A percentile compares a stretch with the other conserved stretches of the same genome.
phyloP scores from a whole-genome alignment of 2,888 invertebrate genomes.

The Rhopalosiphum nymphaeae region DNA sequence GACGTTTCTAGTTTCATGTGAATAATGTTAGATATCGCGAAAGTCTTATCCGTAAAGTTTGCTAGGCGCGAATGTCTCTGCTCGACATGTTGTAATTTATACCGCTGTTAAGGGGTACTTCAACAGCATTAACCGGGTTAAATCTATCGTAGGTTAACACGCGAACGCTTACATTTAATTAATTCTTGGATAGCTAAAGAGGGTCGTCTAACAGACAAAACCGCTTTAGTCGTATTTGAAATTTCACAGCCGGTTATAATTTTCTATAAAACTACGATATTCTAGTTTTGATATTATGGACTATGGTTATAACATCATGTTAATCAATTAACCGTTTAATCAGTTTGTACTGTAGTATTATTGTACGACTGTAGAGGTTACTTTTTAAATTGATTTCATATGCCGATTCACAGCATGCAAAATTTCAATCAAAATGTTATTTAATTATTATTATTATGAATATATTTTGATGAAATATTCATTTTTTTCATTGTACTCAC shows the following conservation, averaged over 20 bases:
- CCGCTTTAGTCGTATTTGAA: neutral
- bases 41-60: neutral
- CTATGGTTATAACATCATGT: neutral
- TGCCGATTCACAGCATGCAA: neutral
- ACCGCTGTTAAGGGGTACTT: slow-evolving; percentile 28
- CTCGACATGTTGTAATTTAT: slow-evolving; percentile 42
- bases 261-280: neutral
- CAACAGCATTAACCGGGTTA: slow-evolving; percentile 31
- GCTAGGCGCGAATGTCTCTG: neutral
- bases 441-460: neutral
- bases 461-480: neutral
- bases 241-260: neutral
- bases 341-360: neutral
- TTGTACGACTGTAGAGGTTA: neutral
- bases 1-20: neutral
- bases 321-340: neutral
- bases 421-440: neutral
- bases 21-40: neutral
- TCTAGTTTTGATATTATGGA: neutral
- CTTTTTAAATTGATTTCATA: neutral
- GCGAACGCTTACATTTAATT: neutral
- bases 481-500: neutral
- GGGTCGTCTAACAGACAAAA: slow-evolving; percentile 32
- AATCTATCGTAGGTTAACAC: neutral
- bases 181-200: neutral